phyloP scores from a whole-genome alignment of 1,140 invertebrate genomes.

The Adelges cooleyi region DNA sequence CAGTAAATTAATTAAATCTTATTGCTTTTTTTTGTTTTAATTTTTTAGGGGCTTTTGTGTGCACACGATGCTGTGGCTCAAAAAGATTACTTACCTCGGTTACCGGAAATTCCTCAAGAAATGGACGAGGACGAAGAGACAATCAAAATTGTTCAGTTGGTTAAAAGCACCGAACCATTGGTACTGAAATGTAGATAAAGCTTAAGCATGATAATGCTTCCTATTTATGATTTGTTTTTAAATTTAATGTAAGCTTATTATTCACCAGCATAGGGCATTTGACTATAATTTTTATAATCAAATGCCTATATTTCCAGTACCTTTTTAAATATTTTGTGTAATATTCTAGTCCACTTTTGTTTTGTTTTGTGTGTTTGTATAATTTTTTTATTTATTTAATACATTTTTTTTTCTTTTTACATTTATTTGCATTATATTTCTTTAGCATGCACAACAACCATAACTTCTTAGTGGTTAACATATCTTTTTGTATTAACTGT shows the following conservation, averaged over 20 bases:
- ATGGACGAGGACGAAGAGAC: constrained; percentile 88
- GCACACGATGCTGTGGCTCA: constrained; percentile 90
- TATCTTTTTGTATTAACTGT: constrained; percentile 15
- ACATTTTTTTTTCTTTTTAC: constrained; percentile 21
- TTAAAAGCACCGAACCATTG: constrained; percentile 93
- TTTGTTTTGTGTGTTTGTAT: constrained; percentile 20
- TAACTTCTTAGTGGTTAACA: constrained; percentile 23
- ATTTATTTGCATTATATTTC: constrained; percentile 22
- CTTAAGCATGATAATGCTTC: constrained; percentile 10
- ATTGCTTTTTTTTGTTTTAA: constrained; percentile 10
- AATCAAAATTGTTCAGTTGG: constrained; percentile 91
- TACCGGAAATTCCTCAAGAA: constrained; percentile 76
- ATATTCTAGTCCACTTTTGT: constrained; percentile 16
- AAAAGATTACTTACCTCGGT: constrained; percentile 84
- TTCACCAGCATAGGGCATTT: neutral
- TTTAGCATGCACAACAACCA: constrained; percentile 5
- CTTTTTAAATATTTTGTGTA: too few relatives aligned
- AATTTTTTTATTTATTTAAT: constrained; percentile 2
- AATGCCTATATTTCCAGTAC: neutral
- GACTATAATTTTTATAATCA: neutral
- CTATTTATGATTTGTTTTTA: constrained; percentile 31
- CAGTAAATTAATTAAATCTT: too few relatives aligned
- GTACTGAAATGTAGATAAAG: constrained; percentile 42
- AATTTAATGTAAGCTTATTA: constrained; percentile 21
- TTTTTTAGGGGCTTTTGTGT: constrained; percentile 67